These are phyloP conservation scores for Donacobius atricapilla DNA, from an alignment of 2,113 vertebrate genomes.

Conservation along the genomic window DNA sequence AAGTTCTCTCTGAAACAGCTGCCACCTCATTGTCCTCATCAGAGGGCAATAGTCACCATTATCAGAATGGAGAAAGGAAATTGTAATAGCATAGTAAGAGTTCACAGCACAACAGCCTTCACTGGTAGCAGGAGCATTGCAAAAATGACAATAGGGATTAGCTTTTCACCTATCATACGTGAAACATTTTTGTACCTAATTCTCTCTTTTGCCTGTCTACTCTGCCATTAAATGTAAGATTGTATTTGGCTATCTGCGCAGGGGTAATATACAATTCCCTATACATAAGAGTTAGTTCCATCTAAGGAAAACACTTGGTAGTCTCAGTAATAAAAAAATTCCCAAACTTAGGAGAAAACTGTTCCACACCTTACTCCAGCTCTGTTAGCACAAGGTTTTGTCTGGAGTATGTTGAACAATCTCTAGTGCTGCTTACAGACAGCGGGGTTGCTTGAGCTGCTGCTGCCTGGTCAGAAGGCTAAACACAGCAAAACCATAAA, in stretches of 20 bases:
- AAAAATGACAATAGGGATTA: not conserved
- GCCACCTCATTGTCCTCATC: not conserved
- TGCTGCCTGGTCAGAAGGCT: not conserved
- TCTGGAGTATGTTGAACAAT: rapidly evolving
- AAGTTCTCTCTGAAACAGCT: not conserved
- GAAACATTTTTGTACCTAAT: not conserved
- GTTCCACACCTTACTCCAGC: not conserved
- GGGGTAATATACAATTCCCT: not conserved
- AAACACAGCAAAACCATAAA: not conserved
- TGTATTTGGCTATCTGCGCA: not conserved
- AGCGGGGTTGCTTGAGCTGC: not conserved
- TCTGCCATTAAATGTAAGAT: not conserved
- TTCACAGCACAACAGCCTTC: not conserved
- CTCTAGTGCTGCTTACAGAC: not conserved
- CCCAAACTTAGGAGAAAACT: not conserved
- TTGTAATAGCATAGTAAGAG: rapidly evolving
- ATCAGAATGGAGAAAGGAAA: rapidly evolving
- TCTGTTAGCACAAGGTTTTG: not conserved
- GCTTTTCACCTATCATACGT: rapidly evolving
- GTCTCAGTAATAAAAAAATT: rapidly evolving
- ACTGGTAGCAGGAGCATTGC: not conserved
- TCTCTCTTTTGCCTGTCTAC: not conserved
- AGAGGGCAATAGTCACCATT: not conserved
- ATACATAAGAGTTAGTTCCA: not conserved
- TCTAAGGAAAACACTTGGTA: not conserved